phyloP scores from a whole-genome alignment of 1,140 invertebrate species.

The Platorchestia sp. region DNA sequence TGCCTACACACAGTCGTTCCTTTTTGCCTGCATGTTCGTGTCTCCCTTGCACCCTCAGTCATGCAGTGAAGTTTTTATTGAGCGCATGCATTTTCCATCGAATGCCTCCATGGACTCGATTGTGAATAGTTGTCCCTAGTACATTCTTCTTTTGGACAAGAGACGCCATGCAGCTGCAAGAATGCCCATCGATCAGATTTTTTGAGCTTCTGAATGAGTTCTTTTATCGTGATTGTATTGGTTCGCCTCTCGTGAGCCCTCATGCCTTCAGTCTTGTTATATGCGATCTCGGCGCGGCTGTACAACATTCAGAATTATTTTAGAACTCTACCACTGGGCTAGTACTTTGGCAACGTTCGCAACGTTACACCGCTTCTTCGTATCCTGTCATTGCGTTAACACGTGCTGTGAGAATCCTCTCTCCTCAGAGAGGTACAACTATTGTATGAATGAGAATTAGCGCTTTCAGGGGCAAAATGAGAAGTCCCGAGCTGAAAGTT shows the following conservation, averaged over 20 bases:
- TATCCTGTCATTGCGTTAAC: no score
- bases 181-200: background rate
- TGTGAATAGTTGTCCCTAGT: background rate
- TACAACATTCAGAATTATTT: no score
- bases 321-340: no score
- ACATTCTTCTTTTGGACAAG: background rate
- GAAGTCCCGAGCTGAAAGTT: no score
- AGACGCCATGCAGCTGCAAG: background rate
- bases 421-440: no score
- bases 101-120: background rate
- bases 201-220: background rate
- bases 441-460: no score
- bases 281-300: background rate
- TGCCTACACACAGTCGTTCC: no score
- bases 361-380: no score
- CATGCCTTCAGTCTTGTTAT: background rate
- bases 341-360: no score
- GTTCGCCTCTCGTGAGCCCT: background rate
- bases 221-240: background rate
- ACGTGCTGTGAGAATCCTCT: no score
- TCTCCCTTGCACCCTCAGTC: background rate
- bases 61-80: background rate
- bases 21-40: no score
- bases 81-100: background rate
- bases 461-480: no score